Percentiles rank a stretch among this genome's conserved stretches.
Conservation (phyloP, 2,113 vertebrate genomes). For the Balaenoptera acutorostrata region DNA sequence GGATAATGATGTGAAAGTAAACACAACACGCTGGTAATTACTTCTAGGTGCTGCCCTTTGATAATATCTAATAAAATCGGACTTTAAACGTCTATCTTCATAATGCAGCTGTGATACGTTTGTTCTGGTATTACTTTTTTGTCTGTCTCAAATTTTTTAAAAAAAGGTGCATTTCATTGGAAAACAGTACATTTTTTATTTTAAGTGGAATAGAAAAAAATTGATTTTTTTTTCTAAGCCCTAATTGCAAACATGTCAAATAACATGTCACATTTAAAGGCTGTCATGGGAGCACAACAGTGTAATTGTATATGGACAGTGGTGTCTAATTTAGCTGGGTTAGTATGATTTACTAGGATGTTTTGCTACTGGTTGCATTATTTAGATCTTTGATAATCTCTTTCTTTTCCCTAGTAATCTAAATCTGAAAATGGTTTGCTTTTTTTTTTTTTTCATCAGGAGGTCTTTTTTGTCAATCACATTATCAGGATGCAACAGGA, state of each 20-base stretch:
- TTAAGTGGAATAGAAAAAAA: conserved; percentile 83
- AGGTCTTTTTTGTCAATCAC: conserved; percentile 73
- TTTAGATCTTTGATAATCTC: conserved; percentile 85
- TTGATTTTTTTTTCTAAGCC: conserved; percentile 80
- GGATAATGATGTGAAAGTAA: conserved; percentile 48
- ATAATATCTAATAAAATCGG: conserved; percentile 51
- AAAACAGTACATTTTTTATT: conserved; percentile 82
- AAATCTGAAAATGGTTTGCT: conserved; percentile 44
- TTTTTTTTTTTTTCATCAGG: conserved; percentile 54
- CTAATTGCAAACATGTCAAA: conserved; percentile 85
- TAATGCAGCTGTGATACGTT: conserved; percentile 64
- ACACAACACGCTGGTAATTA: conserved; percentile 44
- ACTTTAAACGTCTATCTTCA: conserved; percentile 60
- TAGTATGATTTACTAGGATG: conserved; percentile 80
- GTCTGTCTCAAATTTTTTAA: conserved; percentile 70
- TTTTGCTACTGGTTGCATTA: conserved; percentile 79
- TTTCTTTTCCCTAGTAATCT: conserved; percentile 75
- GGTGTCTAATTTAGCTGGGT: conserved; percentile 80
- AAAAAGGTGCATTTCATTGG: conserved; percentile 78
- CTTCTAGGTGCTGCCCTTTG: conserved; percentile 46
- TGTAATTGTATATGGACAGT: conserved; percentile 81
- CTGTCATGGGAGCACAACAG: conserved; percentile 78
- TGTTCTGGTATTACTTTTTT: conserved; percentile 73
- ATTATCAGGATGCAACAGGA: conserved; percentile 47
- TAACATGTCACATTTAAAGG: conserved; percentile 84